These are phyloP conservation scores for Drosophila murphyi DNA, from an alignment of 1,140 invertebrate species.

Conservation along the genomic window DNA sequence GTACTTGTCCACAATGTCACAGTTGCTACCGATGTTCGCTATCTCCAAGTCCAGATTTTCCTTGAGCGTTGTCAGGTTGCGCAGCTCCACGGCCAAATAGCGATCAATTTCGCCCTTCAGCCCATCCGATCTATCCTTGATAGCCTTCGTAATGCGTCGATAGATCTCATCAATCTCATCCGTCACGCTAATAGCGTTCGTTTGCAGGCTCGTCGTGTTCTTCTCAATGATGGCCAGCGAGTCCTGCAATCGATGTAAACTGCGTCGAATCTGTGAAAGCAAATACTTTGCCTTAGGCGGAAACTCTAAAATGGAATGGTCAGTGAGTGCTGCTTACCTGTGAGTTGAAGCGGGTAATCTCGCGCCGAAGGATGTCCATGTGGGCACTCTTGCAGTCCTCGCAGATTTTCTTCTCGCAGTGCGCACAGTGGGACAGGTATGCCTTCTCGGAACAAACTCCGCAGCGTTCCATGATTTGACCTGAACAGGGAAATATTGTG, in stretches of 20 bases:
- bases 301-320: not conserved
- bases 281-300: not conserved
- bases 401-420: slow-evolving; percentile 97
- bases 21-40: slow-evolving; percentile 96
- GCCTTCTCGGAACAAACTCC: slow-evolving; percentile 97
- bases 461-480: slow-evolving; percentile 93
- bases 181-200: slow-evolving; percentile 93
- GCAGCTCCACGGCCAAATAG: slow-evolving; percentile 93
- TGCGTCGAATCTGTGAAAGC: slow-evolving; percentile 88
- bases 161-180: slow-evolving; percentile 97
- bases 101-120: slow-evolving; percentile 95
- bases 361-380: slow-evolving; percentile 96
- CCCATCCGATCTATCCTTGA: slow-evolving; percentile 96
- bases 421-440: slow-evolving; percentile 94
- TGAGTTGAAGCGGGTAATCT: slow-evolving; percentile 97
- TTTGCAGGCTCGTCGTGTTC: slow-evolving; percentile 92
- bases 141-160: slow-evolving; percentile 93
- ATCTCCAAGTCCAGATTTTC: slow-evolving; percentile 97
- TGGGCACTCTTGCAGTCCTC: slow-evolving; percentile 96
- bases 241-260: slow-evolving; percentile 93
- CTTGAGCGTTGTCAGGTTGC: slow-evolving; percentile 93
- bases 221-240: slow-evolving; percentile 93
- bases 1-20: slow-evolving; percentile 97
- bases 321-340: slow-evolving; percentile 87
- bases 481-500: slow-evolving; percentile 51